Conservation (phyloP, 2,888 invertebrate genomes). For the Tortrix viridana region DNA sequence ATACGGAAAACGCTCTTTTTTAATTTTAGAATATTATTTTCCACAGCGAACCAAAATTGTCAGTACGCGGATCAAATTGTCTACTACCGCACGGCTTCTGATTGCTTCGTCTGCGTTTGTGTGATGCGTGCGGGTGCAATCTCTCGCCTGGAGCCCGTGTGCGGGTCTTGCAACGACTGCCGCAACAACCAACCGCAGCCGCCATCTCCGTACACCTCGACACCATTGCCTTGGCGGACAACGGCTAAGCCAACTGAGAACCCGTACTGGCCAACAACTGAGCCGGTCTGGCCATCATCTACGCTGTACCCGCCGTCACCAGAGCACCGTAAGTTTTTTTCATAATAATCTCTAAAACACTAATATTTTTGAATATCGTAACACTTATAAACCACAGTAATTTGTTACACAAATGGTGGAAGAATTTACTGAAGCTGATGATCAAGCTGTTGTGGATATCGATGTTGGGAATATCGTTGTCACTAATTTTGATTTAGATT, state of each 20-base stretch:
- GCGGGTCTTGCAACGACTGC: conserved; percentile 61
- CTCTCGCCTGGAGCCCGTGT: conserved; percentile 53
- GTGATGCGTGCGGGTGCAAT: conserved; percentile 44
- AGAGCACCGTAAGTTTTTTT: conserved; percentile 1
- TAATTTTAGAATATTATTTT: neutral
- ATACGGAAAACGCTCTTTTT: too few relatives aligned
- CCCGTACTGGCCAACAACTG: neutral
- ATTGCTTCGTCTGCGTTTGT: conserved; percentile 68
- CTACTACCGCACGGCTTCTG: conserved; percentile 48
- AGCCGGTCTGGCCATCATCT: neutral
- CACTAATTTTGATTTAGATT: too few relatives aligned
- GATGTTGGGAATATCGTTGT: too few relatives aligned
- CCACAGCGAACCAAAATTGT: neutral
- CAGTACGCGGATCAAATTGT: conserved; percentile 59
- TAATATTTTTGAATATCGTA: too few relatives aligned
- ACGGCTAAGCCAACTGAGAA: neutral
- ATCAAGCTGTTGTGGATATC: too few relatives aligned
- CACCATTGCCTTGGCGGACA: conserved; percentile 28
- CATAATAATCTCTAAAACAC: too few relatives aligned
- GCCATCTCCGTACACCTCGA: conserved; percentile 33
- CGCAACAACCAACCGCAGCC: conserved; percentile 16
- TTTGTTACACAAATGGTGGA: too few relatives aligned
- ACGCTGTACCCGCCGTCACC: conserved; percentile 39
- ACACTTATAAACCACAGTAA: too few relatives aligned
- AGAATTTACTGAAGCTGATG: too few relatives aligned